Conservation (phyloP, 30 jellyfish, hydroid and myxozoan genomes). For the Chrysaora quinquecirrha region DNA sequence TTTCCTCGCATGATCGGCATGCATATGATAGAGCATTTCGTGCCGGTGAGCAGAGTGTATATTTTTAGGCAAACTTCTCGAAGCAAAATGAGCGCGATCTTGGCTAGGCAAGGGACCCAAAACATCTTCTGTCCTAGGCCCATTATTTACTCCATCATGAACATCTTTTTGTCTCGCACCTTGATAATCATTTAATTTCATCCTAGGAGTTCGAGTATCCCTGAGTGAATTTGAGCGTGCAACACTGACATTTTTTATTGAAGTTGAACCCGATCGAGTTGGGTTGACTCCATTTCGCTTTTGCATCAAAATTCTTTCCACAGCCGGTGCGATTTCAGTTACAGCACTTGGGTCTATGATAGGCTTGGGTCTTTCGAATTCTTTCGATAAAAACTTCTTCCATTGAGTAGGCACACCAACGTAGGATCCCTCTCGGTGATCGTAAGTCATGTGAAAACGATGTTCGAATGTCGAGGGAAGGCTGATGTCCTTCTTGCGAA, state of each 20-base stretch:
- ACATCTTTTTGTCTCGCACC: neutral
- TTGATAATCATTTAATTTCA: neutral
- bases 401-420: constrained; percentile 98
- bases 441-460: constrained; percentile 95
- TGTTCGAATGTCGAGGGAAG: constrained; percentile 83
- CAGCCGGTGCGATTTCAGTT: constrained; percentile 92
- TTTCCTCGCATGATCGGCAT: constrained; percentile 4
- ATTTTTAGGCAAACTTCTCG: constrained; percentile 93
- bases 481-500: constrained; percentile 91
- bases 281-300: constrained; percentile 64
- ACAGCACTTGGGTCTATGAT: constrained; percentile 89
- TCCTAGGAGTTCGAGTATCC: constrained; percentile 66
- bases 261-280: constrained; percentile 23
- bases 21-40: constrained; percentile 49
- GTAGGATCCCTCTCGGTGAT: constrained; percentile 88
- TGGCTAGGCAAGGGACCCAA: constrained; percentile 67
- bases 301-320: constrained; percentile 65
- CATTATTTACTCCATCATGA: constrained; percentile 26
- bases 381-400: constrained; percentile 92
- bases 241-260: constrained; percentile 81
- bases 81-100: constrained; percentile 79
- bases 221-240: constrained; percentile 95
- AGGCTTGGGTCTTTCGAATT: constrained; percentile 93
- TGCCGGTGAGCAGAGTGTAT: constrained; percentile 85
- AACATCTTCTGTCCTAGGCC: constrained; percentile 26